Conservation (phyloP, 1,140 invertebrate genomes). For the Chironomus tepperi region DNA sequence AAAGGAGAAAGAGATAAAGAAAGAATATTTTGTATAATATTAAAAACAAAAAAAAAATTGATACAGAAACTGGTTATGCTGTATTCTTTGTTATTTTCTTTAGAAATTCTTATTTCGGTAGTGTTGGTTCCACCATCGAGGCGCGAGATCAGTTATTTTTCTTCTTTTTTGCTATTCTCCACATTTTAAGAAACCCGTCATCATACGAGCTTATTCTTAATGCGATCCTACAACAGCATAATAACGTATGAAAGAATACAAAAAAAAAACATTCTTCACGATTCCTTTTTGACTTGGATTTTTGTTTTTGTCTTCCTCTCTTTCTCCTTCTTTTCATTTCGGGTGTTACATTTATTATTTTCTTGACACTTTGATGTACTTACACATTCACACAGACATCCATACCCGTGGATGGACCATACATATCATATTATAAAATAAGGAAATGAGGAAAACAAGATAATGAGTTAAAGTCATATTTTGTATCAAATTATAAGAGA, state of each 20-base stretch:
- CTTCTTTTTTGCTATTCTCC: conserved; percentile 12
- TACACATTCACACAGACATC: background rate
- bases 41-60: background rate
- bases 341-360: conserved; percentile 23
- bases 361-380: conserved; percentile 3
- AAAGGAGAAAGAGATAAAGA: background rate
- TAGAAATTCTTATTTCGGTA: conserved; percentile 6
- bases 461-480: too few species aligned
- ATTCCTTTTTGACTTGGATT: background rate
- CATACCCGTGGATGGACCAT: too few species aligned
- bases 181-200: conserved; percentile 5
- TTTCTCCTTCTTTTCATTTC: background rate
- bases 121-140: conserved; percentile 4
- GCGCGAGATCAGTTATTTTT: conserved; percentile 23
- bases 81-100: background rate
- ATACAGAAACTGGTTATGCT: conserved; percentile 15
- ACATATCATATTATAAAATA: too few species aligned
- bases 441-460: too few species aligned
- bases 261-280: background rate
- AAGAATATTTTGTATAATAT: too few species aligned
- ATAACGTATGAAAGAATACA: background rate
- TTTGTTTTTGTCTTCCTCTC: background rate
- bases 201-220: conserved; percentile 11
- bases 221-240: background rate
- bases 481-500: too few species aligned